Evolutionary conservation across 92 coral and sea anemone genomes (phyloP).

Genomic region (Pocillopora meandrina): DNA sequence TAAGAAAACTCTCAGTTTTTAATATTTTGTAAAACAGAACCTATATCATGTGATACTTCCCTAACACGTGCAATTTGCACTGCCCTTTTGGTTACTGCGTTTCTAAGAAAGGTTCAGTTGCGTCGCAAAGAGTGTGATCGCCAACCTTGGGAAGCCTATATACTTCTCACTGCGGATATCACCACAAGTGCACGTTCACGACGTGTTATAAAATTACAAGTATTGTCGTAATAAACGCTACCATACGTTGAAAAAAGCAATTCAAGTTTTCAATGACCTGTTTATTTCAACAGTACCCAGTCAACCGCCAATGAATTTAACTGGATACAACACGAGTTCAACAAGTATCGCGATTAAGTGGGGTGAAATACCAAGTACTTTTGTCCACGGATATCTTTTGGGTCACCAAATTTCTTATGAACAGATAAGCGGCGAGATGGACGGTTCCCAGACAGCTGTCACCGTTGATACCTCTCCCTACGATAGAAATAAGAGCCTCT

Average conservation of each 20-base stretch:
- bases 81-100: too few relatives aligned
- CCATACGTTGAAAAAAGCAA: not conserved
- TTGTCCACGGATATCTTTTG: conserved; percentile 15
- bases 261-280: not conserved
- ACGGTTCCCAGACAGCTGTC: not conserved
- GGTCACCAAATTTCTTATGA: conserved; percentile 1
- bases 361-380: not conserved
- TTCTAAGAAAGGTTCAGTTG: too few relatives aligned
- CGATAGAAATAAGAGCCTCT: conserved; percentile 9
- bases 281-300: conserved; percentile 27
- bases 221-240: too few relatives aligned
- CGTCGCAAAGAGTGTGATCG: too few relatives aligned
- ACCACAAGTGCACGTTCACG: too few relatives aligned
- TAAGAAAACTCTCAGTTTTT: too few relatives aligned
- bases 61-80: too few relatives aligned
- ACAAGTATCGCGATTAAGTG: conserved; percentile 12
- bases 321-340: conserved; percentile 18
- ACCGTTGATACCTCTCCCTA: not conserved
- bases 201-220: too few relatives aligned
- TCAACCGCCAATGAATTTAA: conserved; percentile 4
- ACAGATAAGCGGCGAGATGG: not conserved
- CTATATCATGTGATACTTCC: too few relatives aligned
- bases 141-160: too few relatives aligned
- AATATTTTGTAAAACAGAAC: too few relatives aligned
- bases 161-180: too few relatives aligned